A percentile compares a stretch with the other conserved stretches of the same genome.
phyloP scores from a whole-genome alignment of 1,140 invertebrate genomes.

The Chrysomallon squamiferum region DNA sequence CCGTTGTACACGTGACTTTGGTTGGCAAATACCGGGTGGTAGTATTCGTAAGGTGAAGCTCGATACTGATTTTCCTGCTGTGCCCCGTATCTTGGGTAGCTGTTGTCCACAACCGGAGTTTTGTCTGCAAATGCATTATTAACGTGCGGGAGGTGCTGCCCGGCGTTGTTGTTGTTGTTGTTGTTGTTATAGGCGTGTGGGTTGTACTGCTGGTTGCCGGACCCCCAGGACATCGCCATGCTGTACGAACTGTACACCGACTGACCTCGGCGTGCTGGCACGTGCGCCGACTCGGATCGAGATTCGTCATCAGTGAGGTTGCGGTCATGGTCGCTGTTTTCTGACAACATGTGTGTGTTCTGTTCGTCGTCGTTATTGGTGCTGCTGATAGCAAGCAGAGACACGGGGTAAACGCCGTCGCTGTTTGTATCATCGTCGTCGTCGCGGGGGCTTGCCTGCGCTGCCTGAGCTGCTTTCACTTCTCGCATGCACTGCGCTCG shows the following conservation, averaged over 20 bases:
- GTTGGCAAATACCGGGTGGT: not conserved
- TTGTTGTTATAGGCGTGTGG: constrained; percentile 6
- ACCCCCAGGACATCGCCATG: constrained; percentile 10
- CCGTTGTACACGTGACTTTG: not conserved
- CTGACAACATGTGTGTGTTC: not conserved
- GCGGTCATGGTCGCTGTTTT: constrained; percentile 2
- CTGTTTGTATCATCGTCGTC: not conserved
- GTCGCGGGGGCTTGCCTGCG: not conserved
- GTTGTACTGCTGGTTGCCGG: not conserved
- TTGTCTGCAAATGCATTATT: constrained; percentile 10
- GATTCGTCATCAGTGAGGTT: not conserved
- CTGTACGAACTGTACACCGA: constrained; percentile 12
- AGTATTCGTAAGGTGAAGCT: not conserved
- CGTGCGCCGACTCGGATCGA: not conserved
- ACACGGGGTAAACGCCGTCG: constrained; percentile 9
- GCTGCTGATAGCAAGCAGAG: not conserved
- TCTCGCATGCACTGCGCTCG: constrained; percentile 23
- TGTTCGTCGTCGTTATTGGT: constrained; percentile 1
- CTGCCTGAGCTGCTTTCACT: constrained; percentile 17
- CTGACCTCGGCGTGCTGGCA: not conserved
- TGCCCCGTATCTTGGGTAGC: not conserved
- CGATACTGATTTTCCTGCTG: not conserved
- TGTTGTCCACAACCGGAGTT: not conserved
- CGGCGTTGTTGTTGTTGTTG: constrained; percentile 10
- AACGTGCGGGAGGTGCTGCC: constrained; percentile 5